phyloP scores from a whole-genome alignment of 1,140 invertebrate genomes.

The Dinoponera quadriceps region DNA sequence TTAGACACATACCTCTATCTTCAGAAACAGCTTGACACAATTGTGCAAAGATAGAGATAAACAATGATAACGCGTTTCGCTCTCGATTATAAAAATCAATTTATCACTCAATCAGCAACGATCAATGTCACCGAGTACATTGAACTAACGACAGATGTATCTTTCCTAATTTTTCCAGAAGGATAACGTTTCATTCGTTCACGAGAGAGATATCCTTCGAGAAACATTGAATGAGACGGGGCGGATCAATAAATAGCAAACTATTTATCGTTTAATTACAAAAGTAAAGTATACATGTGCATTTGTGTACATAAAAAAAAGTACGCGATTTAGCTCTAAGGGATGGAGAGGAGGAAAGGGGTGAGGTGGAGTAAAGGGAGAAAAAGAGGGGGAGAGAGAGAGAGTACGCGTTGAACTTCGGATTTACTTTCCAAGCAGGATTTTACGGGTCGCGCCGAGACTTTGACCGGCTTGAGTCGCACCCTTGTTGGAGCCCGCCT shows the following conservation, averaged over 20 bases:
- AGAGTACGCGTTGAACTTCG: neutral
- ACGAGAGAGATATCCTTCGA: neutral
- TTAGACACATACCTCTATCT: conserved; percentile 35
- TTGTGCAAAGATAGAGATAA: conserved; percentile 9
- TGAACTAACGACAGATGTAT: neutral
- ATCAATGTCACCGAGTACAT: neutral
- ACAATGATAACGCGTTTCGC: conserved; percentile 7
- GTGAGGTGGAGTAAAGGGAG: neutral
- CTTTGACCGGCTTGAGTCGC: conserved; percentile 95
- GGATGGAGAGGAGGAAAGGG: conserved; percentile 62
- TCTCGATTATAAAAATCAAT: conserved; percentile 35
- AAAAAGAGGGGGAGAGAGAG: neutral
- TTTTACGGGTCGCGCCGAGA: conserved; percentile 95
- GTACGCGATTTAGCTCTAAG: conserved; percentile 60
- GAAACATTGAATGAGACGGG: neutral
- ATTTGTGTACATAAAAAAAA: conserved; percentile 76
- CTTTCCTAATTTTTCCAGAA: conserved; percentile 15
- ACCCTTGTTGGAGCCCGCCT: conserved; percentile 96
- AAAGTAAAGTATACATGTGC: conserved; percentile 75
- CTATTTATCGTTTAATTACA: conserved; percentile 78
- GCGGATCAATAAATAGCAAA: conserved; percentile 27
- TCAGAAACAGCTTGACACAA: conserved; percentile 1
- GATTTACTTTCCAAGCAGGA: conserved; percentile 92
- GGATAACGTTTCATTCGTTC: neutral
- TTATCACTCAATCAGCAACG: conserved; percentile 12